Evolutionary conservation across 1,140 invertebrate genomes (phyloP).

Genomic region (Ceratoteleas bidentatus): DNA sequence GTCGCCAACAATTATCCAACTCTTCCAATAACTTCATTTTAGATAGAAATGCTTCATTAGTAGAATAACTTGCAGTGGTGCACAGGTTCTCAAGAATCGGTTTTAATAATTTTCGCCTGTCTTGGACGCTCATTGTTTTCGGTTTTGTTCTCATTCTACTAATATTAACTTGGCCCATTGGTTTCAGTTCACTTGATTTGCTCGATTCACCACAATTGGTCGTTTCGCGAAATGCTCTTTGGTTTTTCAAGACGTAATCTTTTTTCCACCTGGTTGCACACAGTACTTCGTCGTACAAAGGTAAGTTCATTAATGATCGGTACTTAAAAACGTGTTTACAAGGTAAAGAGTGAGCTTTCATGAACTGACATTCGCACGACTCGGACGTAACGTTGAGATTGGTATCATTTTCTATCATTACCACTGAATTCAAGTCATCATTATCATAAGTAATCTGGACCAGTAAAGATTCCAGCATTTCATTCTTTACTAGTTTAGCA

Average conservation of each 20-base stretch:
- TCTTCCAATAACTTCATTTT: background rate
- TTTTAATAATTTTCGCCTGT: conserved; percentile 5
- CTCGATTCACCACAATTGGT: background rate
- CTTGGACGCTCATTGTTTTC: conserved; percentile 1
- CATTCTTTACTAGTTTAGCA: conserved; percentile 1
- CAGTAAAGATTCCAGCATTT: background rate
- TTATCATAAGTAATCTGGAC: background rate
- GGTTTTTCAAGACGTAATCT: conserved; percentile 9
- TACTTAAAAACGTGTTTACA: conserved; percentile 26
- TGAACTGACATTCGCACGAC: conserved; percentile 9
- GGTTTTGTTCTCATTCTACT: background rate
- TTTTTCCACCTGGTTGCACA: conserved; percentile 24
- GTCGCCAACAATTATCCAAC: background rate
- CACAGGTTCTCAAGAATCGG: conserved; percentile 1
- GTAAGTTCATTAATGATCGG: background rate
- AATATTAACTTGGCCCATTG: background rate
- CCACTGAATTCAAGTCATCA: background rate
- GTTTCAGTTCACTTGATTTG: background rate
- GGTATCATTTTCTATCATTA: conserved; percentile 2
- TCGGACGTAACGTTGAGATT: background rate
- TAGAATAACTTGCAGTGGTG: conserved; percentile 9
- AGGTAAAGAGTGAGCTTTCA: conserved; percentile 1
- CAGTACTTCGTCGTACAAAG: conserved; percentile 2
- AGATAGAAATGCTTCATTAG: background rate
- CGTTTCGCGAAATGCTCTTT: conserved; percentile 1